Percentiles rank a stretch among this genome's conserved stretches.
These are phyloP conservation scores for Brachystomella parvula DNA, from an alignment of 1,140 invertebrate genomes.

Conservation along the genomic window DNA sequence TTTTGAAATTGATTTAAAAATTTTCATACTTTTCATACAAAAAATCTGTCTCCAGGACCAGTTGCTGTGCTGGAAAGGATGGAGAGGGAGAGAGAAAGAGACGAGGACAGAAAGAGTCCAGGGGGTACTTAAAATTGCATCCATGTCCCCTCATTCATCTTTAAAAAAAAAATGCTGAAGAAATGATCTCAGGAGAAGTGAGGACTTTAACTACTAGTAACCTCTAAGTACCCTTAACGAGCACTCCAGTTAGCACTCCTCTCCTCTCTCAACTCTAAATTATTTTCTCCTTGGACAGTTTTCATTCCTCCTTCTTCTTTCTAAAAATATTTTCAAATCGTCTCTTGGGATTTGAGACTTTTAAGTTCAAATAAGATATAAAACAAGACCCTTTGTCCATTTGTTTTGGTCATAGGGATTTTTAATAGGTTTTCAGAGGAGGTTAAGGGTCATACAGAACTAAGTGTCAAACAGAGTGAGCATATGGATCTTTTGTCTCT, in stretches of 20 bases:
- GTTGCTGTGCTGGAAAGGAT: background rate
- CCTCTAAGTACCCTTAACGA: no score
- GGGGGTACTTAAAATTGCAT: conserved; percentile 20
- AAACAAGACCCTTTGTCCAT: background rate
- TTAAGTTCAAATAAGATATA: background rate
- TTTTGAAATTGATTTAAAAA: background rate
- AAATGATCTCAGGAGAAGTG: conserved; percentile 6
- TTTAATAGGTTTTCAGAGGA: no score
- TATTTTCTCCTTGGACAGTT: conserved; percentile 8
- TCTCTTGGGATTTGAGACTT: background rate
- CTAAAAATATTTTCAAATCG: background rate
- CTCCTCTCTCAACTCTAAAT: background rate
- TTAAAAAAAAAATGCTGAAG: background rate
- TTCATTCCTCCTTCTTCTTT: conserved; percentile 8
- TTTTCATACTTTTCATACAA: background rate
- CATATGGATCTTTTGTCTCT: no score
- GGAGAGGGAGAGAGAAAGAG: background rate
- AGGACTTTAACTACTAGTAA: no score
- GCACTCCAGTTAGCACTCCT: background rate
- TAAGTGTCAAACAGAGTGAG: no score
- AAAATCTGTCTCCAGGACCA: background rate
- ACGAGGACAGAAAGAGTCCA: background rate
- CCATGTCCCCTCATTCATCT: background rate
- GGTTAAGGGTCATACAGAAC: background rate
- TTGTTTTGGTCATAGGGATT: background rate